Base-by-base conservation (phyloP, 2,888 invertebrate genomes). In the Lithophane ornitopus region DNA sequence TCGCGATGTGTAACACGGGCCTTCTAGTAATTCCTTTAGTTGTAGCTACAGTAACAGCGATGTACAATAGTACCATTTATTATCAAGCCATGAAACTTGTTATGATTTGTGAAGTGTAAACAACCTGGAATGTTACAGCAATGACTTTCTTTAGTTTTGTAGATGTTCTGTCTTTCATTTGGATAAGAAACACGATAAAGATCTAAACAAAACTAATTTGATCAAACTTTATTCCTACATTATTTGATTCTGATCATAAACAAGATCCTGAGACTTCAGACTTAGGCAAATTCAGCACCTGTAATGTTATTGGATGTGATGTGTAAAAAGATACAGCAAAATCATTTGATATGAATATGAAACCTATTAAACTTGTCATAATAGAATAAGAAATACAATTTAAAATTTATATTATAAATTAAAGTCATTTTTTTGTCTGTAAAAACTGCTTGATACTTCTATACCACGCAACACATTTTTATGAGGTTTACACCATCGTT, bases 141-240 rank as follows among this genome's bases (percentile, higher is more conserved):
- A 39, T 3, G 2, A 9, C 11, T 22, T 22, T 9, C 16, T 41
- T 26, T 41, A 11, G 11, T 28, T n/a, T 69, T 52, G 2, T 49
- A 44, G n/a, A 3, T 34, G 12, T 78, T 34, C 12, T 59, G 14
- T 74, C 28, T n/a, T n/a, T 39, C 2, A 56, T 56, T 70, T 19
- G 4, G 11, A 2, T 58, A n/a, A 11, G 28, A 28, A n/a, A 41
- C 26, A 52, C n/a, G 54, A 41, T 34, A 34, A 22, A 44, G 6
- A 16, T 58, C 3, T 19, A 28, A 58, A 28, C 19, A 9, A 58
- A 58, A 19, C 58, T 58, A 16, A 26, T 49, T 46, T 46, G 26
- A 58, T 46, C 14, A 46, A 7, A 11, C 14, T 58, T 26, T 7
- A 73, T 26, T 59, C 26, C 6, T 28, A 49, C 7, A 8, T n/a